Base-by-base conservation (phyloP, 2,113 vertebrate genomes). In the Sebastes fasciatus region DNA sequence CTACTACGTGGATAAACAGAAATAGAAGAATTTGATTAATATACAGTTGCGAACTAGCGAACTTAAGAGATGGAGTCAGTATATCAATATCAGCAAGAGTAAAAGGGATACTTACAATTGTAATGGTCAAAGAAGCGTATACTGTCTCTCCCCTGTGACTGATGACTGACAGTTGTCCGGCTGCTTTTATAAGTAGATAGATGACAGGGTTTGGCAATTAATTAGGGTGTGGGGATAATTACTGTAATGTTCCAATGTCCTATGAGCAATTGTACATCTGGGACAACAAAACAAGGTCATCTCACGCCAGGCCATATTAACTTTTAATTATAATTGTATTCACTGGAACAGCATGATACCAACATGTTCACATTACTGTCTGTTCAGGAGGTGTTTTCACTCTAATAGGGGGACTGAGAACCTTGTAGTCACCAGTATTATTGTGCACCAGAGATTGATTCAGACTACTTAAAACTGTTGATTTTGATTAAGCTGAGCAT, bases 51-150 rank as follows among this genome's bases (percentile, higher is more conserved):
- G 26, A 26, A 26, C 26, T 26, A 26, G 26, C 26, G 26, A 26
- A 26, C 26, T 26, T 2, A 26, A 46, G 8, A 46, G 8, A 6
- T 26, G 26, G 26, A 26, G 26, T 26, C 26, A 26, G 26, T 26
- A 26, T 26, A 26, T 26, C 26, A 26, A 26, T 26, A 26, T 26
- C 26, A 26, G 26, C 26, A 26, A 26, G 26, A 26, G 26, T 3
- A 26, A 74, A 67, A 43, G 2, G 7, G 4, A 23, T 74, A 74
- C 79, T 80, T 66, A 80, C 79, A 42, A 4, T 42, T 26, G 8
- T 21, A 6, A 74, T 48, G 51, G 8, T 16, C 26, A 26, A 26
- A 26, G 26, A 26, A 26, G 26, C n/a, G 9, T 51, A 9, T 4
- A 60, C 62, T 5, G 2, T 75, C 43, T 52, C 54, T 81, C 52